Base-by-base conservation (phyloP, 2,797 vertebrate genomes). In the Lutjanus campechanus region DNA sequence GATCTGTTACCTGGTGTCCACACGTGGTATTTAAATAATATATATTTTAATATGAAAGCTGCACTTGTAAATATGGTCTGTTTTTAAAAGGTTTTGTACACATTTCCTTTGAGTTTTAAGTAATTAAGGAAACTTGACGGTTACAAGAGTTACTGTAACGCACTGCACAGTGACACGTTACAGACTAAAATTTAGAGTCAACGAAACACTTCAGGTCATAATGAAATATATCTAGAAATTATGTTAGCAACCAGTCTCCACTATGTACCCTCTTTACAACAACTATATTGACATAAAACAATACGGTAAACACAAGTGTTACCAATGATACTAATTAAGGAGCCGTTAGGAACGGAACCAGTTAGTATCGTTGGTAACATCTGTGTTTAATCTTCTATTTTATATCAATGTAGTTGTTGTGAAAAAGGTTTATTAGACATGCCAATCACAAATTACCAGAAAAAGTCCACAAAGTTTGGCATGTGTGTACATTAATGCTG, bases 31-130 rank as follows among this genome's bases (percentile, higher is more conserved):
- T 93, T 91, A 91, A 91, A 76, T 83, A 80, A 84, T 80, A 87
- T 92, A 82, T 91, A 87, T 90, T 86, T 93, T 77, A 76, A 87
- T 60, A 87, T 81, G 49, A 84, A 82, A 76, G 82, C 76, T 80
- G 83, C 76, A 81, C 74, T 83, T 94, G 91, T 93, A 93, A 79
- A 95, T 94, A 91, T 73, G 69, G 44, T 78, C 72, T 80, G n/a
- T 80, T 86, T 82, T 91, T 81, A 49, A 86, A 76, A 22, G 61
- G 46, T 89, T 92, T 91, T 91, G 59, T 88, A 88, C 47, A 88
- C 44, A 73, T 59, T 55, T 74, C 47, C 59, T 66, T 59, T 77
- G 11, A 66, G 41, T 79, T 88, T 81, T 54, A 56, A 50, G 19
- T 62, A 36, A 76, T 76, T 81, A 63, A 60, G 82, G 40, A 82